Conservation (phyloP, 2,113 vertebrate genomes). For the Pavo muticus region DNA sequence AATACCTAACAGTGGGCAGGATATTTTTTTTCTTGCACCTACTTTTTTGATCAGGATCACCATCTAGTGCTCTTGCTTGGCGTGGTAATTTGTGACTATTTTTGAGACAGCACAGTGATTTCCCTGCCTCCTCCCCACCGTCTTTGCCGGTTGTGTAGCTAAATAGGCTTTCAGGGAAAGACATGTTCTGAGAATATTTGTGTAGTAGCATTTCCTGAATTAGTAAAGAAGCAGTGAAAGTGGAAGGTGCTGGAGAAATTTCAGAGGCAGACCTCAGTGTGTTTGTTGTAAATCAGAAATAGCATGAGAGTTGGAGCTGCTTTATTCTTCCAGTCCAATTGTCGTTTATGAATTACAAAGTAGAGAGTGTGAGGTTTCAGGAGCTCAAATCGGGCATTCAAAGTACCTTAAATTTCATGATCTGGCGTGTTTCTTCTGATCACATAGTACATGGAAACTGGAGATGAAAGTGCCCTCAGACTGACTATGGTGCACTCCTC, state of each 20-base stretch:
- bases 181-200: not conserved
- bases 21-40: not conserved
- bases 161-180: not conserved
- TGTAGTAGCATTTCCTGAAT: not conserved
- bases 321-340: not conserved
- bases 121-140: accelerated
- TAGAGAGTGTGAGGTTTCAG: not conserved
- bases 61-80: not conserved
- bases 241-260: not conserved
- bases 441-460: not conserved
- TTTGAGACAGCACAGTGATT: not conserved
- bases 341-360: not conserved
- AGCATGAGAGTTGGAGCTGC: not conserved
- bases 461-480: not conserved
- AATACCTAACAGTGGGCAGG: not conserved
- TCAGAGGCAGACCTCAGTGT: not conserved
- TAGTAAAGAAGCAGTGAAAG: not conserved
- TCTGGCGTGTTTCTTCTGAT: not conserved
- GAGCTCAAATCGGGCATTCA: not conserved
- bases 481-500: not conserved
- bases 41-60: not conserved
- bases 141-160: not conserved
- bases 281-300: not conserved
- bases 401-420: not conserved
- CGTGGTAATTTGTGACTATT: not conserved